Base-by-base conservation (phyloP, 1,140 invertebrate genomes). In the Notospermus geniculatus region DNA sequence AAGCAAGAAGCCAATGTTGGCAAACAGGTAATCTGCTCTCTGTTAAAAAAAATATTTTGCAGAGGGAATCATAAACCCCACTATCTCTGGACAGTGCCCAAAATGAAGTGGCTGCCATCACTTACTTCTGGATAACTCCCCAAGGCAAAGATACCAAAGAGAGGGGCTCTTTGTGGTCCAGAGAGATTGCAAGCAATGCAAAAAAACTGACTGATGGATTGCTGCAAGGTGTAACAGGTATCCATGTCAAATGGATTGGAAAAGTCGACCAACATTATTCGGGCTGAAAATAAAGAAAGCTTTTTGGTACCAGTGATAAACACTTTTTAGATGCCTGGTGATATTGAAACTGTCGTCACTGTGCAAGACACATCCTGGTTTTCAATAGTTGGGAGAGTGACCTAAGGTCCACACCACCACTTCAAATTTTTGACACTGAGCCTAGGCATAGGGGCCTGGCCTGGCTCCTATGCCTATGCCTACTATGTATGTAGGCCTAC, bases 111-210 rank as follows among this genome's bases (percentile, higher is more conserved):
- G n/a, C n/a, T 50, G n/a, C 46, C 19, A 50, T 50, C 46, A 23
- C 19, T 41, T 62, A 73, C 71, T 65, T 73, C 68, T 58, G 68
- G 62, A 45, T 63, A 64, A 19, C 50, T 23, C 22, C 36, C 25
- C 15, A 73, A 57, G 11, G 64, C 30, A 54, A 70, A 62, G 5
- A 73, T 17, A 55, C 68, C 67, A 39, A 71, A 62, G 17, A 71
- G 59, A 7, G 68, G 70, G 25, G 68, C 65, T 27, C 68, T 55
- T 7, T 60, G 60, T 13, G 70, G 66, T 22, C 71, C 70, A 46
- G 55, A 63, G 25, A 71, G 41, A 46, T 63, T 73, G 53, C 66
- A 71, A 13, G 65, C 66, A 11, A 73, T 13, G 2, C 68, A 54
- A 22, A 73, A 64, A 1, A 73, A 45, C 55, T 68, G 65, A 17